Percentiles rank a stretch among this genome's conserved stretches.
Evolutionary conservation across 2,113 vertebrate species (phyloP).

Genomic region (Bambusicola thoracicus): DNA sequence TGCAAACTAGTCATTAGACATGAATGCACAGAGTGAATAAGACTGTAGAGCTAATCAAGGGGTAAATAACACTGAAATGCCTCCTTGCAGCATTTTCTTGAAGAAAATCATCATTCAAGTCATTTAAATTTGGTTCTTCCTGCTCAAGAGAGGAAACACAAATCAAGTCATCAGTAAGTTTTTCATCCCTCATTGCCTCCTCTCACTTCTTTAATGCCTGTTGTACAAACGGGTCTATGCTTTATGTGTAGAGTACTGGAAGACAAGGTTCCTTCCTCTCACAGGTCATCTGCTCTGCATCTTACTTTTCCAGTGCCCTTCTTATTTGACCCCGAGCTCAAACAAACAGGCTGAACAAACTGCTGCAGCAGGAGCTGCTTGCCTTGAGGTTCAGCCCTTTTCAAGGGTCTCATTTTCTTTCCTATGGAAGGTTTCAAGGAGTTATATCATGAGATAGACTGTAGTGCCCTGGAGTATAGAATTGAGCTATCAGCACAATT

Average conservation of each 20-base stretch:
- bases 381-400: not conserved
- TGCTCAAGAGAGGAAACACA: constrained; percentile 7
- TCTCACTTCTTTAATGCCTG: not conserved
- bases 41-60: constrained; percentile 44
- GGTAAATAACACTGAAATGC: constrained; percentile 47
- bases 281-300: not conserved
- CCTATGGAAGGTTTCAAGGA: not conserved
- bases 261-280: not conserved
- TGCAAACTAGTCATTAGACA: constrained; percentile 20
- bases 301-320: not conserved
- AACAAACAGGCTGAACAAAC: not conserved
- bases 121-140: constrained; percentile 41
- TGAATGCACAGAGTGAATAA: constrained; percentile 4
- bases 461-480: not conserved
- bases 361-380: not conserved
- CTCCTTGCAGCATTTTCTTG: constrained; percentile 39
- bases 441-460: not conserved
- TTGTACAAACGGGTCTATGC: not conserved
- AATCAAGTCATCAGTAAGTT: constrained; percentile 12
- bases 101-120: constrained; percentile 33
- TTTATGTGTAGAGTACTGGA: not conserved
- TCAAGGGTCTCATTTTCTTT: not conserved
- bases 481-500: not conserved
- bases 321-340: not conserved
- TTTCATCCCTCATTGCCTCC: not conserved